A percentile compares a stretch with the other conserved stretches of the same genome.
phyloP scores from a whole-genome alignment of 2,113 vertebrate genomes.

The Oncorhynchus nerka region DNA sequence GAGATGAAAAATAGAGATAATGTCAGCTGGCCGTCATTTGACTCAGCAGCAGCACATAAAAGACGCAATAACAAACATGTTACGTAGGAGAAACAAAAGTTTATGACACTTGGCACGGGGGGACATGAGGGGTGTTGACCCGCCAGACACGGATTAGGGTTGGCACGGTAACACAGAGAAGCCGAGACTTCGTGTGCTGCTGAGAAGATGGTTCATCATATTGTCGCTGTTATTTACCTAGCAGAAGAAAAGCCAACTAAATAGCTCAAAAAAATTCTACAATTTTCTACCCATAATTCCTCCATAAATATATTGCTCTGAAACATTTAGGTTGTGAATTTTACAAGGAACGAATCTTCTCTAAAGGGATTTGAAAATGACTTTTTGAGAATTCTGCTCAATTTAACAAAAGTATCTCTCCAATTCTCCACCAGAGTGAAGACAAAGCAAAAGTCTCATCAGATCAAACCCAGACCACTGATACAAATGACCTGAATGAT shows the following conservation, averaged over 20 bases:
- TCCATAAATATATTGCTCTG: constrained; percentile 14
- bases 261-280: constrained; percentile 1
- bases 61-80: neutral
- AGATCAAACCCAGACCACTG: neutral
- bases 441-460: neutral
- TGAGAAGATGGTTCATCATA: constrained; percentile 3
- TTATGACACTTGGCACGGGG: constrained; percentile 1
- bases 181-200: neutral
- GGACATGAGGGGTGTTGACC: neutral
- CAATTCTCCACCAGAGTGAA: neutral
- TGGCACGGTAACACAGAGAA: neutral
- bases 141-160: neutral
- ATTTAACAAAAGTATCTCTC: neutral
- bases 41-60: neutral
- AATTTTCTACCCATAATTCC: constrained; percentile 16
- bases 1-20: neutral
- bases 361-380: neutral
- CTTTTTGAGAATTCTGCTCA: neutral
- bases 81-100: neutral
- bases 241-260: neutral
- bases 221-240: neutral
- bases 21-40: constrained; percentile 3
- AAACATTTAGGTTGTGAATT: constrained; percentile 17
- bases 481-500: neutral
- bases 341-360: neutral